Evolutionary conservation across 2,888 invertebrate genomes (phyloP), one percentile per base, ranked within the genome.

Genomic region (Anodontia alba): DNA sequence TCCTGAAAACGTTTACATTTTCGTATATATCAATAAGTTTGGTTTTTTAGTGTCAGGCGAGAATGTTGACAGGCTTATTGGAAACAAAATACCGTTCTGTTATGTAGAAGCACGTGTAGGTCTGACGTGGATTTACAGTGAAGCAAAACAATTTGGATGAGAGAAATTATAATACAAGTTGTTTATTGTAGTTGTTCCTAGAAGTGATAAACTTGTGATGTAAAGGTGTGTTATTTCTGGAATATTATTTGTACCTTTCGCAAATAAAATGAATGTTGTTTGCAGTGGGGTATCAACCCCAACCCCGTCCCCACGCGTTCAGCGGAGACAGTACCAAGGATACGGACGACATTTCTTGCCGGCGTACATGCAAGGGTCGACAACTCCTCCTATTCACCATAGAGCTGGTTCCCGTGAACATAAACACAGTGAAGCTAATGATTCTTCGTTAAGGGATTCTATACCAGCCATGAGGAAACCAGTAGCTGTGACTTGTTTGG

Each of bases 401-500:
- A 69, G 83, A 29, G 57, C 77, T 42, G 73, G 73, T 12, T 76
- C 83, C 1, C 79, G 77, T 43, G 87, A 88, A 15, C 84, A 86
- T 5, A 84, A 84, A 57, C 83, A 87, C 36, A 79, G 81, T 54
- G 72, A 80, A 26, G 78, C 70, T 0, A 71, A 73, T 29, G 92
- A 91, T 69, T 86, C 88, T 2, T 89, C 87, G 33, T 75, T 92
- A 38, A 78, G 90, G 68, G 91, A 92, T 68, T 90, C 91, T 36
- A 93, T 93, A 29, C 93, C 93, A 0, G 92, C 91, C 70, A 92
- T 93, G 93, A 88, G 85, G 29, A 90, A 86, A 68, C 87, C 91
- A 8, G 81, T 93, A 68, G 93, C 93, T 12, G 76, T 91, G 31
- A 82, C 88, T 23, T 93, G 92, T 82, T 84, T 92, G 17, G 81